These are phyloP conservation scores for Luidia sarsii DNA, from an alignment of 53 echinoderm and acorn worm genomes.

Conservation along the genomic window DNA sequence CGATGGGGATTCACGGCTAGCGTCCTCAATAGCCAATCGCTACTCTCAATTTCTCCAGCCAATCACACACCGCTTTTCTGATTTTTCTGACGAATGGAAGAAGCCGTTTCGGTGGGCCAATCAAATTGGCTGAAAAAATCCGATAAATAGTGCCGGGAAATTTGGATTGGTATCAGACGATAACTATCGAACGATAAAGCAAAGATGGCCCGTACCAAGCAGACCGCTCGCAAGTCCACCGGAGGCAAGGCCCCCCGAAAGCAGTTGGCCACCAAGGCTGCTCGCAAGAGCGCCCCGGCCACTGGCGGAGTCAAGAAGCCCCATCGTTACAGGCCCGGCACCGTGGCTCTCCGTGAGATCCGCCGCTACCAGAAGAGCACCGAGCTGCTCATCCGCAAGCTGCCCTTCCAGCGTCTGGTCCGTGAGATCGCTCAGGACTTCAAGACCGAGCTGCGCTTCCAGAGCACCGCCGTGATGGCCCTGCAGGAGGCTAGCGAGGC, in stretches of 20 bases:
- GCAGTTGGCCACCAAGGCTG: conserved; percentile 98
- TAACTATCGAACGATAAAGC: neutral
- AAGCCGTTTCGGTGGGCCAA: conserved; percentile 8
- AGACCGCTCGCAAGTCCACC: conserved; percentile 95
- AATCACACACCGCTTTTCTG: conserved; percentile 5
- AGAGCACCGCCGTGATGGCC: conserved; percentile 93
- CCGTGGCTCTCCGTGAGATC: conserved; percentile 77
- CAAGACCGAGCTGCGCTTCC: conserved; percentile 96
- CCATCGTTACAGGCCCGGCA: conserved; percentile 99
- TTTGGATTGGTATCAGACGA: conserved; percentile 32
- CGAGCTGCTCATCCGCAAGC: conserved; percentile 81
- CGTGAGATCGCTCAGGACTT: conserved; percentile 96
- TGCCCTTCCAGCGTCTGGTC: conserved; percentile 93
- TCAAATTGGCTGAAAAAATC: conserved; percentile 19
- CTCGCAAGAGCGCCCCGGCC: conserved; percentile 89
- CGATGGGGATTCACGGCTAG: neutral
- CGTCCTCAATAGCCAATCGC: conserved; percentile 8
- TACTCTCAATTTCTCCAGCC: neutral
- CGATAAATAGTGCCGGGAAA: conserved; percentile 30
- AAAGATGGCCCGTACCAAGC: conserved; percentile 96
- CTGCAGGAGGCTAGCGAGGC: conserved; percentile 93
- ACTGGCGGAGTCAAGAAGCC: conserved; percentile 88
- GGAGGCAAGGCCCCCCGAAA: conserved; percentile 99
- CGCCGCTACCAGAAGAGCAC: conserved; percentile 78
- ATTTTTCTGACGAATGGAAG: neutral